A percentile compares a stretch with the other conserved stretches of the same genome.
phyloP scores from a whole-genome alignment of 1,140 invertebrate genomes.

The Neodiprion pinetum region DNA sequence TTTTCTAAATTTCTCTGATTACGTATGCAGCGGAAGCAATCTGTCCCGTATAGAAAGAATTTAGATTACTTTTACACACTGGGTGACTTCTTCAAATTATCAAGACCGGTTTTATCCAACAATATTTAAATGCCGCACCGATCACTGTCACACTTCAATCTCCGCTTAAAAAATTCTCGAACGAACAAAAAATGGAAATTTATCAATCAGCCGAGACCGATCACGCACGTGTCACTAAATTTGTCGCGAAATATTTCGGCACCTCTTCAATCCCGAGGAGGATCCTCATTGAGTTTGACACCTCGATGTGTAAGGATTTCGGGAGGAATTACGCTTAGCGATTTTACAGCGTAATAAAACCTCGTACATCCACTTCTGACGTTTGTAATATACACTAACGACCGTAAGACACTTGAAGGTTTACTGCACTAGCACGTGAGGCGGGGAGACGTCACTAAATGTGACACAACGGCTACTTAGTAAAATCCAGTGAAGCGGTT shows the following conservation, averaged over 20 bases:
- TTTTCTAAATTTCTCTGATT: not conserved
- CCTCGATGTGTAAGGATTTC: too few relatives aligned
- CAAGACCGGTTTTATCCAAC: too few relatives aligned
- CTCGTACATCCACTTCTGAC: not conserved
- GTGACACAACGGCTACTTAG: not conserved
- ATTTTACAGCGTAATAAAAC: not conserved
- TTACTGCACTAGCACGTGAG: not conserved
- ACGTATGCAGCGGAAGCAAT: not conserved
- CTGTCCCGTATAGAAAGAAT: too few relatives aligned
- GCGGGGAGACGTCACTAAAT: not conserved
- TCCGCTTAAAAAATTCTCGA: conserved; percentile 3
- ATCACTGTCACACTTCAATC: not conserved
- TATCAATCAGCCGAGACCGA: too few relatives aligned
- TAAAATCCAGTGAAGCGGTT: not conserved
- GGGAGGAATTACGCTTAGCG: too few relatives aligned
- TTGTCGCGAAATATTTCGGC: not conserved
- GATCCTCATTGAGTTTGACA: not conserved
- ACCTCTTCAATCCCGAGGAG: not conserved
- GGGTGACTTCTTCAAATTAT: too few relatives aligned
- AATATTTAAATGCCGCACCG: conserved; percentile 6
- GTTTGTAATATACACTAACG: not conserved
- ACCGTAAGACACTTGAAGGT: not conserved
- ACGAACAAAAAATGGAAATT: too few relatives aligned
- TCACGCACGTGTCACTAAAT: too few relatives aligned
- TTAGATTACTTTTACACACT: too few relatives aligned